phyloP scores from a whole-genome alignment of 92 coral and sea anemone species.

The Heteractis magnifica region DNA sequence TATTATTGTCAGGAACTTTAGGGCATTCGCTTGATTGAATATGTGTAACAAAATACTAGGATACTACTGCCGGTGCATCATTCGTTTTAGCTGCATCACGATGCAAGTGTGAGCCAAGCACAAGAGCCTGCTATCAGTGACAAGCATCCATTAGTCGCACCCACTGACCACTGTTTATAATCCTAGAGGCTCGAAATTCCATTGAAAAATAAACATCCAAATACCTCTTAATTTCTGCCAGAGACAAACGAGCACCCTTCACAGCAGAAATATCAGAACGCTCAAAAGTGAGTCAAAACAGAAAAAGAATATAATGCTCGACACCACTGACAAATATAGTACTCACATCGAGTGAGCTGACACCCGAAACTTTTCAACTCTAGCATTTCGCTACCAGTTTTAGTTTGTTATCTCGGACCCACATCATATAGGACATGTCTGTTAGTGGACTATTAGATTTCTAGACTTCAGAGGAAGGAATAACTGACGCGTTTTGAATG shows the following conservation, averaged over 20 bases:
- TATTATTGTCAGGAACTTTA: too few relatives aligned
- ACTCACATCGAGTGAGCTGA: background rate
- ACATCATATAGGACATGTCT: background rate
- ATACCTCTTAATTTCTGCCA: background rate
- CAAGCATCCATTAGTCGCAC: background rate
- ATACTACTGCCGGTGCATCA: too few relatives aligned
- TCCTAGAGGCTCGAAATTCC: background rate
- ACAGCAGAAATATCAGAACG: background rate
- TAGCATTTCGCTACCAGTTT: background rate
- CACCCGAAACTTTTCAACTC: background rate
- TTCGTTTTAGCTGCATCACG: too few relatives aligned
- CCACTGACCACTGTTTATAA: slow-evolving; percentile 2
- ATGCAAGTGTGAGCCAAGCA: background rate
- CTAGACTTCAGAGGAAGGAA: background rate
- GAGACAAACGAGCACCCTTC: background rate
- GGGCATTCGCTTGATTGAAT: too few relatives aligned
- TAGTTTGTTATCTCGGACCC: background rate
- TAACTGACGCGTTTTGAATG: background rate
- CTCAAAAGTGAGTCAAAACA: background rate
- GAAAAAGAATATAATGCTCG: background rate
- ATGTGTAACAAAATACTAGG: too few relatives aligned
- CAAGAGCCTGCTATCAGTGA: background rate
- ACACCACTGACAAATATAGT: background rate
- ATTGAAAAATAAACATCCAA: background rate
- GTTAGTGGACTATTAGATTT: slow-evolving; percentile 13